phyloP scores from a whole-genome alignment of 1,140 invertebrate species.

The Stegodyphus dumicola region DNA sequence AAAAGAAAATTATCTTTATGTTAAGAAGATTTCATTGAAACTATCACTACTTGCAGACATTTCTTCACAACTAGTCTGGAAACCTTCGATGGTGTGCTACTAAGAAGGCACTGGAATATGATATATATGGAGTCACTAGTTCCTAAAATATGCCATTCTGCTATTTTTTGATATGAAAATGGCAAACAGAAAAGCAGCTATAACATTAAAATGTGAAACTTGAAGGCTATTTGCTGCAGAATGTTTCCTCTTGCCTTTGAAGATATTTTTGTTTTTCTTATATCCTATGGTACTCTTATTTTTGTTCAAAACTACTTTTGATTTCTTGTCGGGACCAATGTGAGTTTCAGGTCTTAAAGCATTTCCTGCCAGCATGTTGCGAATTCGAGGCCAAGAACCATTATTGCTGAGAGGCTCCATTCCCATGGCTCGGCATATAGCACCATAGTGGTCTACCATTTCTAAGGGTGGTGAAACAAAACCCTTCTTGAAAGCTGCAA shows the following conservation, averaged over 20 bases:
- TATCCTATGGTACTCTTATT: constrained; percentile 18
- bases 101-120: too few relatives aligned
- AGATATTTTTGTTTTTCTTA: constrained; percentile 43
- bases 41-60: too few relatives aligned
- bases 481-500: constrained; percentile 60
- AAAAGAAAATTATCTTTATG: too few relatives aligned
- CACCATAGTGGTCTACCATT: constrained; percentile 62
- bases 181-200: too few relatives aligned
- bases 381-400: constrained; percentile 40
- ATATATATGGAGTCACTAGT: too few relatives aligned
- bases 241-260: constrained; percentile 51
- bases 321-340: constrained; percentile 46
- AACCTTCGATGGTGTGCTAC: too few relatives aligned
- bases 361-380: constrained; percentile 65
- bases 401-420: constrained; percentile 60
- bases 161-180: too few relatives aligned
- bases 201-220: too few relatives aligned
- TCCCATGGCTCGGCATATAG: constrained; percentile 56
- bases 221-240: not conserved
- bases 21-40: too few relatives aligned
- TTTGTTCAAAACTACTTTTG: constrained; percentile 23
- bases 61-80: too few relatives aligned
- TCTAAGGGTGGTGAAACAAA: constrained; percentile 36
- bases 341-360: constrained; percentile 25
- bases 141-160: too few relatives aligned